Base-by-base conservation (phyloP, 1,140 invertebrate genomes). In the Bactericera cockerelli region DNA sequence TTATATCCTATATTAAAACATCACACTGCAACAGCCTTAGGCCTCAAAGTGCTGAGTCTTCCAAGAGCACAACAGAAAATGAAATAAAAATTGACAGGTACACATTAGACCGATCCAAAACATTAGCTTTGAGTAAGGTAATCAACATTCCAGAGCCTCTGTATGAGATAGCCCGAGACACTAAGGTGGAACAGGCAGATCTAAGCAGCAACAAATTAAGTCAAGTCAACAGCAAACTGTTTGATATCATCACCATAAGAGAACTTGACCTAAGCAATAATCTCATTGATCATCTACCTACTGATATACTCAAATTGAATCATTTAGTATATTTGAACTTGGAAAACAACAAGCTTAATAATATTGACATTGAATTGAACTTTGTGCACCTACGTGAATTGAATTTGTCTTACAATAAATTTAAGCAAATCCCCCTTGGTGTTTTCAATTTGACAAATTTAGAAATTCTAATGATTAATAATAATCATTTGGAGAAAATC, bases 1-100 rank as follows among this genome's bases (percentile, higher is more conserved):
- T 49, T n/a, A 16, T 49, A 4, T 49, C 42, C n/a, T n/a, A 19
- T 49, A 49, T 49, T 49, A 49, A 49, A 49, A 49, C 42, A 16
- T 49, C 42, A 16, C n/a, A n/a, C n/a, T n/a, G n/a, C n/a, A n/a
- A n/a, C n/a, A n/a, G n/a, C n/a, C n/a, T n/a, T n/a, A n/a, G n/a
- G n/a, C n/a, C n/a, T n/a, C n/a, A n/a, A n/a, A n/a, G n/a, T n/a
- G n/a, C n/a, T n/a, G n/a, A n/a, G n/a, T n/a, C n/a, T n/a, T n/a
- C n/a, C n/a, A n/a, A n/a, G 8, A 49, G 22, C 8, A n/a, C n/a
- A n/a, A n/a, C n/a, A n/a, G n/a, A n/a, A n/a, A n/a, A n/a, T n/a
- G 42, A 49, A 49, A 22, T 49, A 4, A 49, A 49, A 6, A 49
- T 49, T 49, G 42, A 49, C 22, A 49, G 19, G 22, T 49, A 49